Evolutionary conservation across 2,888 invertebrate genomes (phyloP).

Genomic region (Gortyna flavago): DNA sequence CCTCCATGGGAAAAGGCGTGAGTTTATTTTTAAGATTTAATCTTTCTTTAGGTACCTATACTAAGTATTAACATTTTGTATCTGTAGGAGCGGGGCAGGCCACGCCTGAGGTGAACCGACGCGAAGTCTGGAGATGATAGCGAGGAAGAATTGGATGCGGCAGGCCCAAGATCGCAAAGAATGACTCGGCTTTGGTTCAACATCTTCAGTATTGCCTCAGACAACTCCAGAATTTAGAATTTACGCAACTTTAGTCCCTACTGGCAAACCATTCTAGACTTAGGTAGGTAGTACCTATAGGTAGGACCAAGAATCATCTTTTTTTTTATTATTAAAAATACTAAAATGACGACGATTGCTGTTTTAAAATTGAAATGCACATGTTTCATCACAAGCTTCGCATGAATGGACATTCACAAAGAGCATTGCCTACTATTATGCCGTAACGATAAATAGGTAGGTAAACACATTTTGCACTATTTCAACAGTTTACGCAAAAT

Average conservation of each 20-base stretch:
- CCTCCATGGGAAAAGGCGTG: background rate
- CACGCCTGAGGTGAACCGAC: no score
- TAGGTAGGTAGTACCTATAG: background rate
- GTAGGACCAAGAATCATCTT: background rate
- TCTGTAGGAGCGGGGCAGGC: background rate
- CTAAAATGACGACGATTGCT: background rate
- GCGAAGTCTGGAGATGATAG: background rate
- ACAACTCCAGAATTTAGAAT: slow-evolving; percentile 1
- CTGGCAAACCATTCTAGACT: background rate
- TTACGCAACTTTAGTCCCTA: background rate
- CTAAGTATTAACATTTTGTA: no score
- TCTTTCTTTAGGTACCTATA: background rate
- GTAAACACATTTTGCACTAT: slow-evolving; percentile 27
- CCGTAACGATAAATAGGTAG: slow-evolving; percentile 7
- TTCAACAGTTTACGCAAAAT: slow-evolving; percentile 32
- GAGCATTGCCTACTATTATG: slow-evolving; percentile 25
- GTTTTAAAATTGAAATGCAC: slow-evolving; percentile 4
- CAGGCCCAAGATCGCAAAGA: background rate
- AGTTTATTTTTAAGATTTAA: background rate
- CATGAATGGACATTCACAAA: slow-evolving; percentile 53
- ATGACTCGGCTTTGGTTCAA: background rate
- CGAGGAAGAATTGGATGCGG: background rate
- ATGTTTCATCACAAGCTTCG: slow-evolving; percentile 44
- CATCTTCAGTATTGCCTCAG: background rate
- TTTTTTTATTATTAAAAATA: background rate